Conservation (phyloP, 2,797 vertebrate species). For the Tauraco hartlaubi region DNA sequence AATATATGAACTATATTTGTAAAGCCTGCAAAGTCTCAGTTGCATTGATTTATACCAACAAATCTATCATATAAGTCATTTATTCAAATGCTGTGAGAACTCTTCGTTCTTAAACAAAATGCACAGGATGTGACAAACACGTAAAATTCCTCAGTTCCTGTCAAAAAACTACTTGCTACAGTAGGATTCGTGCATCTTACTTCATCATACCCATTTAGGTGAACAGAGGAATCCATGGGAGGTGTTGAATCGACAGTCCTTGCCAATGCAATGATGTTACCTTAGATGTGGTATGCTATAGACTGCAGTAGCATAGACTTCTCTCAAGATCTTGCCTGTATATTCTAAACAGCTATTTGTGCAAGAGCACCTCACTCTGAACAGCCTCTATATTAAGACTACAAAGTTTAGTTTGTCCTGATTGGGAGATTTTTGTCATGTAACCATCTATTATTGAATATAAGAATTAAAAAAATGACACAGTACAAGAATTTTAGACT, state of each 20-base stretch:
- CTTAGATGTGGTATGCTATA: not conserved
- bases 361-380: not conserved
- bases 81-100: not conserved
- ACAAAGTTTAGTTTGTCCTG: conserved; percentile 1
- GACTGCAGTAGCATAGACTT: not conserved
- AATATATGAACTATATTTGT: conserved; percentile 43
- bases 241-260: not conserved
- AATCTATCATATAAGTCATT: conserved; percentile 1
- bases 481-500: not conserved
- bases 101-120: not conserved
- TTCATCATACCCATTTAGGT: not conserved
- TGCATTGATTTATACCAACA: conserved; percentile 45
- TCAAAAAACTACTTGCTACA: not conserved
- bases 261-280: not conserved
- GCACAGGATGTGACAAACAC: not conserved
- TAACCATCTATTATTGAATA: conserved; percentile 20
- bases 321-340: not conserved
- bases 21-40: conserved; percentile 23
- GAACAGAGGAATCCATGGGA: not conserved
- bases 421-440: conserved; percentile 15
- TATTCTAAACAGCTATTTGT: not conserved
- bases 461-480: not conserved
- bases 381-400: not conserved
- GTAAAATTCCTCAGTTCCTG: not conserved
- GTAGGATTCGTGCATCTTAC: not conserved